phyloP scores from a whole-genome alignment of 2,113 vertebrate genomes.

The Catharus bicknelli region DNA sequence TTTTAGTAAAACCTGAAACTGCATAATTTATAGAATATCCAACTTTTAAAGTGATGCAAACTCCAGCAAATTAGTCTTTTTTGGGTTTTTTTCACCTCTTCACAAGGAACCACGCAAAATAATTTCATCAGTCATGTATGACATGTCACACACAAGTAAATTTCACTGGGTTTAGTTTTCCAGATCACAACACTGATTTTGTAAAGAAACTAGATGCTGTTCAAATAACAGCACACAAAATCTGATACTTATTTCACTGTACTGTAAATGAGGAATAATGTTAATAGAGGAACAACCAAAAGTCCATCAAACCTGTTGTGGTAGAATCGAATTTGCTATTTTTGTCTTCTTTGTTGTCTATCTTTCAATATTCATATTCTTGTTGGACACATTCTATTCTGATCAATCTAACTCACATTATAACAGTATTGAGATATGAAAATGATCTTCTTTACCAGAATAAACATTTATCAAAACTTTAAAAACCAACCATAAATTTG shows the following conservation, averaged over 20 bases:
- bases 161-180: neutral
- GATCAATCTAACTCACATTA: neutral
- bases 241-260: neutral
- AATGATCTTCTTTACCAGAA: neutral
- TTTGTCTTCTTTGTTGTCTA: neutral
- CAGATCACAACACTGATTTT: neutral
- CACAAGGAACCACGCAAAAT: neutral
- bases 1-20: neutral
- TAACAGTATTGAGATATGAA: neutral
- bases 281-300: fast-evolving
- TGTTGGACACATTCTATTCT: neutral
- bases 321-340: neutral
- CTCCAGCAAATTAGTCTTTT: neutral
- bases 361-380: neutral
- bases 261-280: neutral
- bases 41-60: neutral
- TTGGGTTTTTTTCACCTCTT: fast-evolving
- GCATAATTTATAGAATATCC: neutral
- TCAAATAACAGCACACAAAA: neutral
- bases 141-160: neutral
- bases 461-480: neutral
- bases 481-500: neutral
- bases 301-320: neutral
- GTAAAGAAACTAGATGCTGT: neutral
- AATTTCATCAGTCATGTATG: neutral